Evolutionary conservation across 2,888 invertebrate genomes (phyloP).

Genomic region (Morinoia aosen): DNA sequence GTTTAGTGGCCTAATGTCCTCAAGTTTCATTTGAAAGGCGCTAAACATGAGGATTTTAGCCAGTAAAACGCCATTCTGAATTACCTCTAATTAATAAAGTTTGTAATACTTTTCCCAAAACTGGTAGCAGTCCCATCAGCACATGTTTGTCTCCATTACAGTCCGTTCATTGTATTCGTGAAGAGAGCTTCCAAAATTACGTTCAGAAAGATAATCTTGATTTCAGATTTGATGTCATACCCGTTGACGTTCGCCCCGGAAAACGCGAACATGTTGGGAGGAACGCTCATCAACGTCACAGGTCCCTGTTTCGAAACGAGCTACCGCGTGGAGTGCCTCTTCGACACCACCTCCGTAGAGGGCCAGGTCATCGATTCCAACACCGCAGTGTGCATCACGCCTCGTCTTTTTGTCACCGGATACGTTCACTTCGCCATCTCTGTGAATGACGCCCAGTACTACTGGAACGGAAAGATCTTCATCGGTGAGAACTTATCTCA

Average conservation of each 20-base stretch:
- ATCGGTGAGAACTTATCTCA: constrained; percentile 79
- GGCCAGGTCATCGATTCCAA: constrained; percentile 73
- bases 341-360: constrained; percentile 69
- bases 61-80: too few species aligned
- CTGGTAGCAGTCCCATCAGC: too few species aligned
- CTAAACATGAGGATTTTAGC: too few species aligned
- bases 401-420: constrained; percentile 87
- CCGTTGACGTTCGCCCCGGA: constrained; percentile 92
- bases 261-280: constrained; percentile 97
- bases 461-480: constrained; percentile 92
- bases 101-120: too few species aligned
- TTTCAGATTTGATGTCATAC: constrained; percentile 83
- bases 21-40: too few species aligned
- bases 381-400: constrained; percentile 91
- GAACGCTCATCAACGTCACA: constrained; percentile 94
- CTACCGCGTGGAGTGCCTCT: constrained; percentile 82
- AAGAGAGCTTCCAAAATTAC: too few species aligned
- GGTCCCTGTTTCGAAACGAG: constrained; percentile 90
- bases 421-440: constrained; percentile 89
- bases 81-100: too few species aligned
- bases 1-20: too few species aligned
- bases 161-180: too few species aligned
- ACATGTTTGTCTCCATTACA: too few species aligned
- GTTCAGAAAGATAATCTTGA: too few species aligned
- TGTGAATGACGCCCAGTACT: constrained; percentile 83